A percentile compares a stretch with the other conserved stretches of the same genome.
These are phyloP conservation scores for Capitella teleta DNA, from an alignment of 1,140 invertebrate species.

Conservation along the genomic window DNA sequence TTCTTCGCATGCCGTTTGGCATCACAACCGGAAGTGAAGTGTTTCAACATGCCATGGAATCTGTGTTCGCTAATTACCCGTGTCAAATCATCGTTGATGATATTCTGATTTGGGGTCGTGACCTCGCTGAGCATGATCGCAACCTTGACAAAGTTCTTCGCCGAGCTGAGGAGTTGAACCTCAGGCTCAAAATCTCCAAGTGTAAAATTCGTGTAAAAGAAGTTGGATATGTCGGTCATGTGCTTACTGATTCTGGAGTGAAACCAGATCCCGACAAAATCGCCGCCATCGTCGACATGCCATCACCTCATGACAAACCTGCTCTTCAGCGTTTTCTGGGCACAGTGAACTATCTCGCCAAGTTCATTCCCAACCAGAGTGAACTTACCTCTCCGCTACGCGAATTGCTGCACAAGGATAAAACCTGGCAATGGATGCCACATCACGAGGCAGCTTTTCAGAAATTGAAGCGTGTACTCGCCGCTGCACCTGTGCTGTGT, in stretches of 20 bases:
- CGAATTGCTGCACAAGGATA: background rate
- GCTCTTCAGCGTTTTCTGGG: slow-evolving; percentile 18
- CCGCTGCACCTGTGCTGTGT: slow-evolving; percentile 15
- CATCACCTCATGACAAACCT: slow-evolving; percentile 12
- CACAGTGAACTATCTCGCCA: slow-evolving; percentile 17
- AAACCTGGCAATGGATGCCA: slow-evolving; percentile 4
- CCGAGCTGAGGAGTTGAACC: too few species aligned
- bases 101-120: too few species aligned
- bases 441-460: slow-evolving; percentile 13
- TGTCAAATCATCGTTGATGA: too few species aligned
- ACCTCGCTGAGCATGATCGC: too few species aligned
- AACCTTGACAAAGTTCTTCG: too few species aligned
- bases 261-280: slow-evolving; percentile 20
- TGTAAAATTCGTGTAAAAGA: too few species aligned
- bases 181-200: too few species aligned
- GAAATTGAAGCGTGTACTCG: slow-evolving; percentile 16
- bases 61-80: too few species aligned
- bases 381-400: background rate
- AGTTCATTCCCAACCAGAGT: slow-evolving; percentile 14
- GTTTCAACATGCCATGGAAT: too few species aligned
- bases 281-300: slow-evolving; percentile 22
- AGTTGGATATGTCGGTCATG: too few species aligned
- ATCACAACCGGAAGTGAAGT: too few species aligned
- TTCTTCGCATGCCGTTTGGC: too few species aligned
- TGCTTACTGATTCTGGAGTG: background rate